phyloP scores from a whole-genome alignment of 2,113 vertebrate genomes.

The Pygoscelis adeliae region DNA sequence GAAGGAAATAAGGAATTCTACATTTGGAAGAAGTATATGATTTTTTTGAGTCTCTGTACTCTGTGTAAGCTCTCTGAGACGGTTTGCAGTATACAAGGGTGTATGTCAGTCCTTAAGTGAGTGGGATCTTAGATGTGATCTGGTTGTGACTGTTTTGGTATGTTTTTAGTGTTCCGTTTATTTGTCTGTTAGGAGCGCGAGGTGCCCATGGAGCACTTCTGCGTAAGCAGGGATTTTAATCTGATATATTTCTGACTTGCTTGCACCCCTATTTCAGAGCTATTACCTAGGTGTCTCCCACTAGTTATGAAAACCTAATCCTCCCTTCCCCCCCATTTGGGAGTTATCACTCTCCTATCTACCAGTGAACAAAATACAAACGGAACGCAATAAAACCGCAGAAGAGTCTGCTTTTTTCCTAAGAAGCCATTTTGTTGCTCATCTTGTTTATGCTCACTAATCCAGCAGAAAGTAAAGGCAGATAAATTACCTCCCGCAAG shows the following conservation, averaged over 20 bases:
- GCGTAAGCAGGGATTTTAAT: background rate
- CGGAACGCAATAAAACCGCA: background rate
- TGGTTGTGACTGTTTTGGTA: background rate
- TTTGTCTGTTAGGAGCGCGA: background rate
- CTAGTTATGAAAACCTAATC: background rate
- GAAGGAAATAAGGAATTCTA: background rate
- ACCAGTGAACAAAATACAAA: background rate
- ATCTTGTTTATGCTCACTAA: background rate
- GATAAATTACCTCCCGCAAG: conserved; percentile 33
- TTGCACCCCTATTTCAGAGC: background rate
- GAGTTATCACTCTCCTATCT: background rate
- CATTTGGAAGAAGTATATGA: background rate
- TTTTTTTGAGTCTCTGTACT: background rate
- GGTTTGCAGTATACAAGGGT: background rate
- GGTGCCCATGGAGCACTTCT: background rate
- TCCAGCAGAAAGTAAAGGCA: background rate
- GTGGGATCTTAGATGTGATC: background rate
- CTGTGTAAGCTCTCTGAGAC: background rate
- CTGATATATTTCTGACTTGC: background rate
- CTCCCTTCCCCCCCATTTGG: fast-evolving
- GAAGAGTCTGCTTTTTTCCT: background rate
- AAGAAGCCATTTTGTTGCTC: background rate
- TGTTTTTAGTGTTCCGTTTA: background rate
- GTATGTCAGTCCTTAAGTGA: background rate
- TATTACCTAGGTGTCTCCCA: background rate